A percentile compares a stretch with the other conserved stretches of the same genome.
Evolutionary conservation across 2,113 vertebrate species (phyloP).

Genomic region (Macroglossus sobrinus): DNA sequence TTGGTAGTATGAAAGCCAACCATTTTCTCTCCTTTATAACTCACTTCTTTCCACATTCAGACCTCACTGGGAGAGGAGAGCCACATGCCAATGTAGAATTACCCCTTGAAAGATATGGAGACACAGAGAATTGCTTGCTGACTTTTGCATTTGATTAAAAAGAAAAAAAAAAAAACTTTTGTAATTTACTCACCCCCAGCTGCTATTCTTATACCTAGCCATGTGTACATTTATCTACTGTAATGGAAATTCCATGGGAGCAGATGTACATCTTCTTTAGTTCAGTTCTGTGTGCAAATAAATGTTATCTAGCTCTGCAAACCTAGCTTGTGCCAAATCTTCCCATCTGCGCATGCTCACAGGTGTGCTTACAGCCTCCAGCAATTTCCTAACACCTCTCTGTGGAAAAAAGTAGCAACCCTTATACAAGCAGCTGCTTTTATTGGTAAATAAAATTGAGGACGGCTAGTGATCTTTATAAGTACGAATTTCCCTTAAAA

Average conservation of each 20-base stretch:
- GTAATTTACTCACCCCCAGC: neutral
- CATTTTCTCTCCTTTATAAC: neutral
- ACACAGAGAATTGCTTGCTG: neutral
- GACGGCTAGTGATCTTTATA: neutral
- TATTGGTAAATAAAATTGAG: conserved; percentile 4
- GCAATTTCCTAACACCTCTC: neutral
- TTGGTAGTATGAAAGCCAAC: neutral
- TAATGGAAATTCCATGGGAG: neutral
- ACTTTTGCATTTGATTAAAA: neutral
- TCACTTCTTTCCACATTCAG: neutral
- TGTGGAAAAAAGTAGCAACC: neutral
- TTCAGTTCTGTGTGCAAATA: neutral
- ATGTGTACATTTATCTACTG: neutral
- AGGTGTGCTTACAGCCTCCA: neutral
- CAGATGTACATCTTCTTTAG: neutral
- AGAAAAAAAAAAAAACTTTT: neutral
- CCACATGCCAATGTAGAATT: neutral
- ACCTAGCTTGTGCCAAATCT: neutral
- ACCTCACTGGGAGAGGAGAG: neutral
- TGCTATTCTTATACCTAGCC: neutral
- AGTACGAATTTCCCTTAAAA: neutral
- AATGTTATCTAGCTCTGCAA: neutral
- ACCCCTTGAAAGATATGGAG: neutral
- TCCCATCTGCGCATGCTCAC: neutral
- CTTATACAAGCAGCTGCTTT: neutral